Evolutionary conservation across 2,888 invertebrate genomes (phyloP).

Genomic region (Apodemia zela): DNA sequence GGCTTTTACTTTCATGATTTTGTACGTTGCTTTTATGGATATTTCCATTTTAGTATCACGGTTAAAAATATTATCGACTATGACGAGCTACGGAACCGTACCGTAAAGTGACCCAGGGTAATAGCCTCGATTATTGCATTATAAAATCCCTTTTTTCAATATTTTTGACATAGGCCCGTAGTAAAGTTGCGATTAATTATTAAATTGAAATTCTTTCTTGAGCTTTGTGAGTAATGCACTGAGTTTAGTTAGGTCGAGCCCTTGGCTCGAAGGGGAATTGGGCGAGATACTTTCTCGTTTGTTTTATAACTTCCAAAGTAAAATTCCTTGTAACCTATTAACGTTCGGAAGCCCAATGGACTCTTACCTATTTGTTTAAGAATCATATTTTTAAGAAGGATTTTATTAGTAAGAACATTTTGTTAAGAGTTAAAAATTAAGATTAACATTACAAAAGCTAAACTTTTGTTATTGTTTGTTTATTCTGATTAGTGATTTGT

Average conservation of each 20-base stretch:
- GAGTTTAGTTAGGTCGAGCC: constrained; percentile 32
- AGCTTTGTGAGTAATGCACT: constrained; percentile 33
- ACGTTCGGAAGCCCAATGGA: constrained; percentile 18
- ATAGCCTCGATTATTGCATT: constrained; percentile 54
- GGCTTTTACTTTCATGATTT: constrained; percentile 41
- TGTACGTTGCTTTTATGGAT: constrained; percentile 53
- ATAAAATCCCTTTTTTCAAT: constrained; percentile 52
- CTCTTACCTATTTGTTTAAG: constrained; percentile 8
- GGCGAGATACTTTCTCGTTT: constrained; percentile 25
- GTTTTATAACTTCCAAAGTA: constrained; percentile 34
- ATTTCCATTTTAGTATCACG: constrained; percentile 70
- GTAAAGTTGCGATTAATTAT: constrained; percentile 41
- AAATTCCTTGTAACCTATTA: constrained; percentile 34
- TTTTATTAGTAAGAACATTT: background rate
- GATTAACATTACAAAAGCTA: background rate
- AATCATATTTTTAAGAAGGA: background rate
- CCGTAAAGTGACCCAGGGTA: constrained; percentile 43
- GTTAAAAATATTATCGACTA: constrained; percentile 55
- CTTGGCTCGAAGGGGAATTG: constrained; percentile 29
- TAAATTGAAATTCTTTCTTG: constrained; percentile 41
- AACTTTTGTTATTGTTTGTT: background rate
- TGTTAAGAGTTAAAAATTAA: background rate
- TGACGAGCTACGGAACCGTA: constrained; percentile 43
- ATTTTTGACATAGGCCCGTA: constrained; percentile 35
- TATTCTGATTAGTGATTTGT: too few species aligned